Evolutionary conservation across 2,888 invertebrate genomes (phyloP).

Genomic region (Melinaea marsaeus): DNA sequence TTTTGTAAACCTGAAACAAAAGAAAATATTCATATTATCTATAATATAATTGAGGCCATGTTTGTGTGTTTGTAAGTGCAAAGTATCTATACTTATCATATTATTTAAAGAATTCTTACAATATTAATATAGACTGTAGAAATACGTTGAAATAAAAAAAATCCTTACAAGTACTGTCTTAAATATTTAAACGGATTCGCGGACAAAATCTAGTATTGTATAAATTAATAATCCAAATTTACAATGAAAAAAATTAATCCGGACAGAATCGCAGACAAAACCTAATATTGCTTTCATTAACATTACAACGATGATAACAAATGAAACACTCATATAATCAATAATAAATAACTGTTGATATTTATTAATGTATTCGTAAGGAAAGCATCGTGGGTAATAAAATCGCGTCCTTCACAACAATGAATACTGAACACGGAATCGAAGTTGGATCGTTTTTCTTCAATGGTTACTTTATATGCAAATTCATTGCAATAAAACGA

Average conservation of each 20-base stretch:
- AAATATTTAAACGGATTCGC: too few species aligned
- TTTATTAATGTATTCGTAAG: conserved; percentile 71
- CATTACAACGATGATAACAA: conserved; percentile 49
- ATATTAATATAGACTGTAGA: too few species aligned
- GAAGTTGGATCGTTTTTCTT: conserved; percentile 75
- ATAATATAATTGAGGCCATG: too few species aligned
- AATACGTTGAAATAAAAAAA: too few species aligned
- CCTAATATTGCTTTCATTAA: conserved; percentile 34
- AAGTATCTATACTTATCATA: too few species aligned
- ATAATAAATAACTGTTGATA: conserved; percentile 61
- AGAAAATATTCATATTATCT: not conserved
- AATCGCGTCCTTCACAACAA: conserved; percentile 71
- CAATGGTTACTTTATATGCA: conserved; percentile 79
- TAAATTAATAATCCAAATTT: conserved; percentile 4
- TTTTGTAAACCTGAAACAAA: conserved; percentile 2
- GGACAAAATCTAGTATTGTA: too few species aligned
- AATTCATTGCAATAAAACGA: conserved; percentile 74
- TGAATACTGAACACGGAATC: conserved; percentile 70
- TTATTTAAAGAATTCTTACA: too few species aligned
- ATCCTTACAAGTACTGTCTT: too few species aligned
- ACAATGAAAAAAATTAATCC: too few species aligned
- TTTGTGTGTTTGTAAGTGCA: too few species aligned
- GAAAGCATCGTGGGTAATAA: conserved; percentile 70
- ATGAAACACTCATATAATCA: conserved; percentile 57
- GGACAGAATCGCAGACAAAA: too few species aligned